Evolutionary conservation across 2,888 invertebrate genomes (phyloP).

Genomic region (Aspidiotus destructor): DNA sequence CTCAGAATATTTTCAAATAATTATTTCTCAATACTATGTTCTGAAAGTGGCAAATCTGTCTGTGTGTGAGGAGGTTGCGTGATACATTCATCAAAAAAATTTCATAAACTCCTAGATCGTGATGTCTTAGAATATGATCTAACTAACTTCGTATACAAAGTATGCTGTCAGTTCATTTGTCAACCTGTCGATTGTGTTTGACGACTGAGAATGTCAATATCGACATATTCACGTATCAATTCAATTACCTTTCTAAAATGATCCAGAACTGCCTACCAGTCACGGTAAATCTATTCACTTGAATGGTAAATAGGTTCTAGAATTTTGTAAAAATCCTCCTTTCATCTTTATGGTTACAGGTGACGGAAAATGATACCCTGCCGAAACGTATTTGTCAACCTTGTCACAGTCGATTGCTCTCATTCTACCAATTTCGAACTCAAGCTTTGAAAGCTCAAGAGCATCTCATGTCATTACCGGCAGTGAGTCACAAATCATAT

Average conservation of each 20-base stretch:
- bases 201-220: conserved; percentile 23
- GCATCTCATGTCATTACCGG: conserved; percentile 22
- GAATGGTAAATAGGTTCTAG: not conserved
- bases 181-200: conserved; percentile 24
- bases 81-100: no score
- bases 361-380: conserved; percentile 23
- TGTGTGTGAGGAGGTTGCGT: no score
- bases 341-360: conserved; percentile 5
- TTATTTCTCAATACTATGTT: no score
- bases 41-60: no score
- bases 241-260: conserved; percentile 18
- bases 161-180: no score
- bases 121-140: no score
- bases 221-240: conserved; percentile 24
- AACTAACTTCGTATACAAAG: no score
- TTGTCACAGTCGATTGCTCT: conserved; percentile 25
- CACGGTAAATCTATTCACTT: conserved; percentile 6
- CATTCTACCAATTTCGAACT: conserved; percentile 30
- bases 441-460: conserved; percentile 18
- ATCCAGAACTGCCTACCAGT: conserved; percentile 24
- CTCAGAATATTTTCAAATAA: no score
- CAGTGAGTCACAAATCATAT: not conserved
- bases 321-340: not conserved
- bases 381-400: conserved; percentile 25
- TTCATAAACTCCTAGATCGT: no score